Conservation (phyloP, 92 coral and sea anemone genomes). For the Phymanthus crucifer region DNA sequence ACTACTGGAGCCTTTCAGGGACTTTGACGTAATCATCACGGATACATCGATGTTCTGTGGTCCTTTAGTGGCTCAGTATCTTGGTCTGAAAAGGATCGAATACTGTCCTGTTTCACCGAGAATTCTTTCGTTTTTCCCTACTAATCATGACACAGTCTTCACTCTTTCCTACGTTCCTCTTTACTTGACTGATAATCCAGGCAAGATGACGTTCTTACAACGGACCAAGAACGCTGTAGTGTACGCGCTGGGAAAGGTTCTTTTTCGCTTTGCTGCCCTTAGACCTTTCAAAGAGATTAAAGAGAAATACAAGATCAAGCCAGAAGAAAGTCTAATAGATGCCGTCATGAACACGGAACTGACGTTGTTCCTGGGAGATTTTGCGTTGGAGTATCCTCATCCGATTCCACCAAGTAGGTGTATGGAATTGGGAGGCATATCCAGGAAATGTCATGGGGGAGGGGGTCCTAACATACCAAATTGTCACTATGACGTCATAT, state of each 20-base stretch:
- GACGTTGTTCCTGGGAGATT: slow-evolving; percentile 40
- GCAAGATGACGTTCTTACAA: slow-evolving; percentile 56
- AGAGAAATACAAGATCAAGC: slow-evolving; percentile 54
- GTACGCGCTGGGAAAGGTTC: not conserved
- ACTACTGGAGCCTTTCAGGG: slow-evolving; percentile 41
- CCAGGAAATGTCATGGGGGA: too few species aligned
- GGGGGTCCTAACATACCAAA: too few species aligned
- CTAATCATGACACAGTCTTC: slow-evolving; percentile 17
- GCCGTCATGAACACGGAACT: slow-evolving; percentile 46
- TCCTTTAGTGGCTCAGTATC: slow-evolving; percentile 23
- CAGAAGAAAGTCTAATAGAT: slow-evolving; percentile 40
- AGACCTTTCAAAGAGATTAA: slow-evolving; percentile 38
- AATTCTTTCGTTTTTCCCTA: not conserved
- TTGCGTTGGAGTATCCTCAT: slow-evolving; percentile 62
- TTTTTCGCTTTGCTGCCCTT: not conserved
- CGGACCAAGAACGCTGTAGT: slow-evolving; percentile 40
- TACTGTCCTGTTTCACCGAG: slow-evolving; percentile 34
- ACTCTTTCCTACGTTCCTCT: slow-evolving; percentile 43
- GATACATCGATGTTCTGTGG: slow-evolving; percentile 40
- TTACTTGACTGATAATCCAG: slow-evolving; percentile 25
- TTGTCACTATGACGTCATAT: too few species aligned
- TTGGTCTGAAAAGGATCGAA: slow-evolving; percentile 28
- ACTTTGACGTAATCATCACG: slow-evolving; percentile 41
- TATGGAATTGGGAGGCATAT: too few species aligned
- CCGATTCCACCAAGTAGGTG: slow-evolving; percentile 68